phyloP scores from a whole-genome alignment of 2,113 vertebrate species.

The Daphoenositta chrysoptera region DNA sequence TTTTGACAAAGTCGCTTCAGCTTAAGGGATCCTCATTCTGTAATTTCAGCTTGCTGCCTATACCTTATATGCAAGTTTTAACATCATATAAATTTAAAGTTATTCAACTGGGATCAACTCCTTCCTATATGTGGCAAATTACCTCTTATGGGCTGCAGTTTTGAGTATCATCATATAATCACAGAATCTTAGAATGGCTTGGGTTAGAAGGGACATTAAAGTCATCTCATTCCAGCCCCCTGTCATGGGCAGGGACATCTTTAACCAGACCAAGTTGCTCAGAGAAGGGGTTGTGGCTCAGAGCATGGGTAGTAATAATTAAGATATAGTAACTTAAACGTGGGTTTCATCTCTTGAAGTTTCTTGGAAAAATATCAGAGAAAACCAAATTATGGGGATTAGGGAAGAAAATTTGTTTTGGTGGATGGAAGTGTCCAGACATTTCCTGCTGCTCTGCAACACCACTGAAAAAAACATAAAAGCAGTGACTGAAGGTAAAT shows the following conservation, averaged over 20 bases:
- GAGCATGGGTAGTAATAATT: not conserved
- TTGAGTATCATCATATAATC: too few species aligned
- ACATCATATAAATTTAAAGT: not conserved
- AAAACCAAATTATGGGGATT: fast-evolving
- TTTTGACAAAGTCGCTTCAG: not conserved
- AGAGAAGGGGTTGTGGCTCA: not conserved
- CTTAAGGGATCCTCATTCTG: not conserved
- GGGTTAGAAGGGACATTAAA: not conserved
- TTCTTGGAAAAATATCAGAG: not conserved
- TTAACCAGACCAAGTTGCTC: not conserved
- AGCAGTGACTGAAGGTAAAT: not conserved
- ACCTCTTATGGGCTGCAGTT: not conserved
- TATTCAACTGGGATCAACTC: not conserved
- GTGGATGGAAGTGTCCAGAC: not conserved
- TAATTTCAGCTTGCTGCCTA: not conserved
- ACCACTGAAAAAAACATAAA: not conserved
- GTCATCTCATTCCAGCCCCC: not conserved
- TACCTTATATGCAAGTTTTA: not conserved
- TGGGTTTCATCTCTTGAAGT: not conserved
- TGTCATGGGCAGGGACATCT: not conserved
- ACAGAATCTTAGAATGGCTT: not conserved
- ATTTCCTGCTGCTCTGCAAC: not conserved
- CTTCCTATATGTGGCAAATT: not conserved
- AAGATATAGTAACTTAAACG: not conserved
- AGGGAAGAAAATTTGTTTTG: not conserved